Evolutionary conservation across 2,888 invertebrate species (phyloP).

Genomic region (Podotricha telesiphe): DNA sequence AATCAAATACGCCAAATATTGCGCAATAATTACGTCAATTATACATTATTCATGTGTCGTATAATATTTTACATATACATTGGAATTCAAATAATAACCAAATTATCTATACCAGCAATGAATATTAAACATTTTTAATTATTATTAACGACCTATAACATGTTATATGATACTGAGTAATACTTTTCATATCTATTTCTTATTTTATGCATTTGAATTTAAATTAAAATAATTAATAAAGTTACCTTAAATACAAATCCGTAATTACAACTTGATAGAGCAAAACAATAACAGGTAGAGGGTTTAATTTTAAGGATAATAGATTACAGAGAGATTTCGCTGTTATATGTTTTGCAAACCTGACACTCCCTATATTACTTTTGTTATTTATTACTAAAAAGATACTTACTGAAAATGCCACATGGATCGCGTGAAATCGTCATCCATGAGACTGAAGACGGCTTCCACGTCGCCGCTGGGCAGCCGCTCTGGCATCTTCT

Average conservation of each 20-base stretch:
- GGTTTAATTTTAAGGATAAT: no score
- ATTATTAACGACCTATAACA: neutral
- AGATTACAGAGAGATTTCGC: no score
- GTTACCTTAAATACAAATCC: no score
- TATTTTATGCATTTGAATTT: no score
- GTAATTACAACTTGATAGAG: no score
- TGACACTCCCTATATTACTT: no score
- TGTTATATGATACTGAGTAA: neutral
- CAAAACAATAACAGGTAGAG: no score
- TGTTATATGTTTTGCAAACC: no score
- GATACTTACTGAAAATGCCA: conserved; percentile 94
- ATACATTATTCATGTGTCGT: conserved; percentile 1
- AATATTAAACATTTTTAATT: neutral
- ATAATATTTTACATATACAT: neutral
- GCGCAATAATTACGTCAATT: neutral
- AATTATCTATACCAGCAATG: neutral
- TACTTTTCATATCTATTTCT: neutral
- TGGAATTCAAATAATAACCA: neutral
- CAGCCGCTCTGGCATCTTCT: conserved; percentile 93
- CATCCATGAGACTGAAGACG: conserved; percentile 95
- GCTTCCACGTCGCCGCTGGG: conserved; percentile 96
- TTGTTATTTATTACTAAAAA: no score
- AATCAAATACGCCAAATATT: neutral
- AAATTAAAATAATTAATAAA: no score
- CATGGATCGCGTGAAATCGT: conserved; percentile 95